These are phyloP conservation scores for Dunckerocampus dactyliophorus DNA, from an alignment of 2,113 vertebrate genomes.

Conservation along the genomic window DNA sequence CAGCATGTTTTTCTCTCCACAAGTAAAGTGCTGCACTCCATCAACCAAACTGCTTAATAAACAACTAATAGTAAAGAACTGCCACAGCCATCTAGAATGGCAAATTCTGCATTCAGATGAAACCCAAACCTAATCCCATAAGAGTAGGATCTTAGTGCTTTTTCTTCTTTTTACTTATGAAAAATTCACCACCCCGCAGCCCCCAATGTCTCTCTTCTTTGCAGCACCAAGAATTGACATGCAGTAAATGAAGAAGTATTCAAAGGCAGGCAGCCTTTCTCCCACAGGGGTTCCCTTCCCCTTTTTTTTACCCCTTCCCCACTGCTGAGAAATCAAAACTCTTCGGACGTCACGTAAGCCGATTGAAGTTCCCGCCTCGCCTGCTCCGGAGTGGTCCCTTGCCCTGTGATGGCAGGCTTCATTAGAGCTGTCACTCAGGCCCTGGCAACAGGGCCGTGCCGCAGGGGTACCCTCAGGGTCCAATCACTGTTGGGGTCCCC, in stretches of 20 bases:
- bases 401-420: constrained; percentile 62
- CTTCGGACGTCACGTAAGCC: constrained; percentile 64
- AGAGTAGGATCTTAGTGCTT: constrained; percentile 9
- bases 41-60: constrained; percentile 12
- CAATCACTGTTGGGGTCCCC: constrained; percentile 72
- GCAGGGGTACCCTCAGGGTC: constrained; percentile 71
- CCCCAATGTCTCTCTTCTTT: constrained; percentile 35
- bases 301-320: constrained; percentile 41
- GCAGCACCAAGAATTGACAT: constrained; percentile 51
- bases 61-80: constrained; percentile 5
- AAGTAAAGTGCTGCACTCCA: constrained; percentile 2
- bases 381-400: constrained; percentile 57
- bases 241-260: constrained; percentile 61
- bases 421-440: constrained; percentile 79
- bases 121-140: constrained; percentile 24
- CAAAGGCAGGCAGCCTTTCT: constrained; percentile 58
- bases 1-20: constrained; percentile 15
- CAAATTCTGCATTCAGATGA: constrained; percentile 30
- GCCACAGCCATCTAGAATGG: constrained; percentile 12
- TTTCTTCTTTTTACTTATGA: constrained; percentile 36
- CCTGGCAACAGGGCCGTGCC: constrained; percentile 57
- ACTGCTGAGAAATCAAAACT: constrained; percentile 61
- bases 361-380: constrained; percentile 68
- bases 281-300: constrained; percentile 54
- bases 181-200: constrained; percentile 53